Evolutionary conservation across 2,113 vertebrate species (phyloP).

Genomic region (Myodes glareolus): DNA sequence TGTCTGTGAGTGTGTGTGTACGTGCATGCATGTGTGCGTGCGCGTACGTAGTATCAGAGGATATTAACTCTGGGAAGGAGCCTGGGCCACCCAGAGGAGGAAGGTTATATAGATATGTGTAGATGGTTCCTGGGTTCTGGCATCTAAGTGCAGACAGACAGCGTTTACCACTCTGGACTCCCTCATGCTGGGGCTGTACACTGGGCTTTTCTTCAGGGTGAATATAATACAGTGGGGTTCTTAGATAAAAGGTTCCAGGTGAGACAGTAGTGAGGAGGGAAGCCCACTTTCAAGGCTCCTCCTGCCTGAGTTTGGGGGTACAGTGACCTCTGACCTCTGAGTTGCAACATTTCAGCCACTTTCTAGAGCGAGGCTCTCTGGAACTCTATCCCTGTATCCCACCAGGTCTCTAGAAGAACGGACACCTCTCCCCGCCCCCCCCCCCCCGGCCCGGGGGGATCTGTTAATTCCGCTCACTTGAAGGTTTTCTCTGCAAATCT

Average conservation of each 20-base stretch:
- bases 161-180: rapidly evolving
- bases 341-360: neutral
- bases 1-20: neutral
- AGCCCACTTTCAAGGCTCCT: neutral
- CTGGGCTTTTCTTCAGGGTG: neutral
- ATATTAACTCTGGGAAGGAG: neutral
- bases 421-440: neutral
- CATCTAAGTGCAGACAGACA: rapidly evolving
- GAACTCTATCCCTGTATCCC: no score
- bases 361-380: neutral
- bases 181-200: neutral
- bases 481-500: neutral
- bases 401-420: neutral
- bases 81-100: neutral
- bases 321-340: neutral
- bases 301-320: neutral
- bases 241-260: neutral
- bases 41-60: no score
- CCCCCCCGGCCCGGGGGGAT: neutral
- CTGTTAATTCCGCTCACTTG: rapidly evolving
- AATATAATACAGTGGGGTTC: neutral
- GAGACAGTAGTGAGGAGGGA: neutral
- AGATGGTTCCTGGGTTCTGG: neutral
- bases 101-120: neutral
- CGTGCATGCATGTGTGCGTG: neutral